phyloP scores from a whole-genome alignment of 1,140 invertebrate genomes.

The Meteorus sp. region DNA sequence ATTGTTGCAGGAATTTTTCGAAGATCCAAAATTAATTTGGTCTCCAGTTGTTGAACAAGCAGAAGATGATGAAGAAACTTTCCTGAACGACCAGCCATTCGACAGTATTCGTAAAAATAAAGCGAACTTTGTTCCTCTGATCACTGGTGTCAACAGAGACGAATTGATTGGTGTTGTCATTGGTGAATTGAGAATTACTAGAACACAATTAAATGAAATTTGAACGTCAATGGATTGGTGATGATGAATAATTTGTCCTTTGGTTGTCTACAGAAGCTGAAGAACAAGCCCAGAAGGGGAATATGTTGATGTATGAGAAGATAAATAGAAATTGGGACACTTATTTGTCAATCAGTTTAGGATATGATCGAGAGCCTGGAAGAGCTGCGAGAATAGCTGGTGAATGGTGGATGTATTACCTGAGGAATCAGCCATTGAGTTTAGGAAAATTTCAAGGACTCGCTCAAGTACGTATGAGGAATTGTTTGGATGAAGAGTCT shows the following conservation, averaged over 20 bases:
- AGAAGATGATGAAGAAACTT: no score
- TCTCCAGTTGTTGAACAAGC: slow-evolving; percentile 70
- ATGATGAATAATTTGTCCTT: not conserved
- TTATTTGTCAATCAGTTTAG: slow-evolving; percentile 61
- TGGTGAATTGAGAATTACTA: slow-evolving; percentile 35
- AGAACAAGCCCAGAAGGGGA: slow-evolving; percentile 34
- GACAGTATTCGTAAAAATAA: no score
- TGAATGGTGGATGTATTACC: no score
- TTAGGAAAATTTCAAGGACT: no score
- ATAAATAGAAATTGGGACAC: slow-evolving; percentile 59
- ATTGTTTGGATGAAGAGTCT: no score
- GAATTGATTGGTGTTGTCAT: slow-evolving; percentile 63
- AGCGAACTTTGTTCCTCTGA: slow-evolving; percentile 70
- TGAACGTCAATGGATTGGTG: no score
- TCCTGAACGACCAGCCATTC: slow-evolving; percentile 66
- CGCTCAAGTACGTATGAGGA: no score
- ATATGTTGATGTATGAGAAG: slow-evolving; percentile 51
- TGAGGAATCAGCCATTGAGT: no score
- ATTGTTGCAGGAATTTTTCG: slow-evolving; percentile 63
- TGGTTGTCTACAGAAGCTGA: slow-evolving; percentile 50
- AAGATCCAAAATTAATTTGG: slow-evolving; percentile 67
- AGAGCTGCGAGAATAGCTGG: no score
- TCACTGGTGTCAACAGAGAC: slow-evolving; percentile 67
- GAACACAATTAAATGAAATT: no score
- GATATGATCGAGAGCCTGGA: slow-evolving; percentile 60